Evolutionary conservation across 2,113 vertebrate species (phyloP).

Genomic region (Clarias macrocephalus): DNA sequence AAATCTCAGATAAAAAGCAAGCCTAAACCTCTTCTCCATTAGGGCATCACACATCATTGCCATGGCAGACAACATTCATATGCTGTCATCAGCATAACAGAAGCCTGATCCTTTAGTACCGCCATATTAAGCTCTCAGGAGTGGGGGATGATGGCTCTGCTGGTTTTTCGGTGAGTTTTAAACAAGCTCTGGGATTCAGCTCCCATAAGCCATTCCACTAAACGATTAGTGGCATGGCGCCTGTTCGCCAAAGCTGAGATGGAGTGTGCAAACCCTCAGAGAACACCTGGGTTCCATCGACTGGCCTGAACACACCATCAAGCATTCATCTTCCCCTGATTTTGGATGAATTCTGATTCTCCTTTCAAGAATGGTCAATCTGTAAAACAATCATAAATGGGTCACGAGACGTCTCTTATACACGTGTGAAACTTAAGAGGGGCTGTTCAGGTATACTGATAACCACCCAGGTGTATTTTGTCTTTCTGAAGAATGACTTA

Average conservation of each 20-base stretch:
- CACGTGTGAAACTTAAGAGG: neutral
- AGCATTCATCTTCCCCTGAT: conserved; percentile 56
- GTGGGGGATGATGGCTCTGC: conserved; percentile 42
- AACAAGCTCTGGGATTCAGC: conserved; percentile 53
- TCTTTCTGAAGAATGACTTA: neutral
- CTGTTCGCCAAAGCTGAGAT: conserved; percentile 45
- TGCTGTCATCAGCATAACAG: conserved; percentile 1
- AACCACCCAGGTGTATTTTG: neutral
- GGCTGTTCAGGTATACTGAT: neutral
- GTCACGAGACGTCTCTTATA: neutral
- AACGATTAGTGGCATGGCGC: conserved; percentile 49
- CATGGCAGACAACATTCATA: neutral
- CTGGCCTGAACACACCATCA: conserved; percentile 57
- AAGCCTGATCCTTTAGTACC: conserved; percentile 33
- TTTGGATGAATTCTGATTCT: conserved; percentile 52
- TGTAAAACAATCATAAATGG: neutral
- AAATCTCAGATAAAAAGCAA: neutral
- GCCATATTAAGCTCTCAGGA: conserved; percentile 36
- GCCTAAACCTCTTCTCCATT: neutral
- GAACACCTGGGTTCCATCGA: conserved; percentile 60
- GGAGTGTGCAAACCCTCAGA: conserved; percentile 35
- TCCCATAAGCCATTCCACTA: conserved; percentile 54
- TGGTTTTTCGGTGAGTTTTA: conserved; percentile 40
- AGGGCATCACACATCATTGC: neutral
- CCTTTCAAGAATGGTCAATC: conserved; percentile 1